Conservation (phyloP, 2,888 invertebrate genomes). For the Limnephilus rhombicus region DNA sequence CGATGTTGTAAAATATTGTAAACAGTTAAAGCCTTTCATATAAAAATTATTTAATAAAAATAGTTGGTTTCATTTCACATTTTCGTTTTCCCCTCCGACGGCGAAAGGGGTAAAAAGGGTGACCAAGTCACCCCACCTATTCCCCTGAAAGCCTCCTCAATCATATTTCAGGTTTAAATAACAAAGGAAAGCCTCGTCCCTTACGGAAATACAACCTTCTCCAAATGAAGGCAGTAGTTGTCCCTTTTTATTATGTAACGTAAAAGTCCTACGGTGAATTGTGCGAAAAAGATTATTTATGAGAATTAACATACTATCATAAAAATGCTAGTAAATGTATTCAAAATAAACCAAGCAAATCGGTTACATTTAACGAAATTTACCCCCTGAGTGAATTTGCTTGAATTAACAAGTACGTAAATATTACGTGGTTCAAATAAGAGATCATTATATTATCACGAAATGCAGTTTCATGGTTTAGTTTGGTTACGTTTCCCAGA, state of each 20-base stretch:
- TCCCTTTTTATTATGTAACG: conserved; percentile 21
- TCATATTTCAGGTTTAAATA: conserved; percentile 44
- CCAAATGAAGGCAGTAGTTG: background rate
- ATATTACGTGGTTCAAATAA: too few species aligned
- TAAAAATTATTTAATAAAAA: background rate
- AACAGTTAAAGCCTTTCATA: background rate
- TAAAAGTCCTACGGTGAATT: background rate
- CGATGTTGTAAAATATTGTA: background rate
- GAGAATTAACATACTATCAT: background rate
- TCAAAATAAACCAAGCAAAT: background rate
- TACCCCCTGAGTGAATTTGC: too few species aligned
- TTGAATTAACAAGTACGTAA: background rate
- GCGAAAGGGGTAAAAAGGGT: background rate
- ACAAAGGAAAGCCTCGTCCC: conserved; percentile 28
- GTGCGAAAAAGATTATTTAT: background rate
- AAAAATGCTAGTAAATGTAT: background rate
- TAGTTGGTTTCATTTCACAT: background rate
- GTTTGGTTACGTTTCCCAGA: background rate
- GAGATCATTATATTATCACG: background rate
- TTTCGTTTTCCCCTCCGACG: conserved; percentile 3
- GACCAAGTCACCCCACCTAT: background rate
- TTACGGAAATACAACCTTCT: conserved; percentile 34
- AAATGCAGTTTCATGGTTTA: background rate
- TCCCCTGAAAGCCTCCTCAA: conserved; percentile 8
- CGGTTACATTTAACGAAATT: too few species aligned